Evolutionary conservation across 2,797 vertebrate genomes (phyloP).

Genomic region (Tinamus major): DNA sequence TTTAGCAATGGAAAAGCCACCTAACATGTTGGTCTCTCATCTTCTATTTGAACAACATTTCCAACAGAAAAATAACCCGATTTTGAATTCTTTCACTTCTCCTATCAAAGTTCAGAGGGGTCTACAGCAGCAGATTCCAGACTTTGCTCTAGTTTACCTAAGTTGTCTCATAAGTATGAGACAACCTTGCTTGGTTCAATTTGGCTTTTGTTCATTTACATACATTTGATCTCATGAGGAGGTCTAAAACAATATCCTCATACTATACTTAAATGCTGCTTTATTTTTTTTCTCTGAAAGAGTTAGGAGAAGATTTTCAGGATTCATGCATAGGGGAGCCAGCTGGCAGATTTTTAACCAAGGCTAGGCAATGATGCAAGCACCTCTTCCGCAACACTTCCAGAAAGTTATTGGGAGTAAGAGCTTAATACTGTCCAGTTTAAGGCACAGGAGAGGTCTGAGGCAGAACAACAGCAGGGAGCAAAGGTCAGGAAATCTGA

Average conservation of each 20-base stretch:
- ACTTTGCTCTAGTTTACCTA: neutral
- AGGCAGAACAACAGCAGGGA: neutral
- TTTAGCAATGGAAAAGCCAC: neutral
- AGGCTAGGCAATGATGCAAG: neutral
- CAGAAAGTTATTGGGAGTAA: neutral
- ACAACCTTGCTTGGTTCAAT: neutral
- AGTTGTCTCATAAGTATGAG: neutral
- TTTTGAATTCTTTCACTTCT: neutral
- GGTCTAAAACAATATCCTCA: neutral
- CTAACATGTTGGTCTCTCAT: neutral
- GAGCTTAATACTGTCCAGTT: neutral
- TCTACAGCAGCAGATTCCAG: neutral
- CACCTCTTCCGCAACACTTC: neutral
- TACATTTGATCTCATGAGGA: no score
- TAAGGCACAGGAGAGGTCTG: neutral
- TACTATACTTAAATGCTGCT: neutral
- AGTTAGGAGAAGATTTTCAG: neutral
- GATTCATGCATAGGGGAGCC: neutral
- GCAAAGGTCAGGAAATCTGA: slow-evolving; percentile 30
- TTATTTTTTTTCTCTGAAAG: neutral
- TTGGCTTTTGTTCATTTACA: neutral
- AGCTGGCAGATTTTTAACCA: neutral
- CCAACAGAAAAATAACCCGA: neutral
- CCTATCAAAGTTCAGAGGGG: rapidly evolving
- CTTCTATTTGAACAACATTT: neutral